Conservation (phyloP, 92 coral and sea anemone genomes). For the Anthopleura xanthogrammica region DNA sequence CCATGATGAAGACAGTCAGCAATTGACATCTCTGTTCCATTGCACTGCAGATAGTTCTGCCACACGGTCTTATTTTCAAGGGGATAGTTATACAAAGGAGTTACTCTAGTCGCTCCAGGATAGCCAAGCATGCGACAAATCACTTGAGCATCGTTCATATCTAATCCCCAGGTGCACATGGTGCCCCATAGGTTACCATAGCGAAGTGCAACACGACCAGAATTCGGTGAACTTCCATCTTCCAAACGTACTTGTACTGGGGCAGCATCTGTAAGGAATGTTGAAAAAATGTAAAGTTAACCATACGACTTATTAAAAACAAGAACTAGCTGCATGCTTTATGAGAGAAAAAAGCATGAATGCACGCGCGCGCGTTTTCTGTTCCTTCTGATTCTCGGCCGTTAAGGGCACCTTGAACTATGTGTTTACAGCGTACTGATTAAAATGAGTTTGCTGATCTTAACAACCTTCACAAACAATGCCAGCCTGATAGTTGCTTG, state of each 20-base stretch:
- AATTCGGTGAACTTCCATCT: not conserved
- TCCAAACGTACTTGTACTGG: constrained; percentile 5
- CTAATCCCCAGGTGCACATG: not conserved
- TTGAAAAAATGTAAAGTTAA: too few species aligned
- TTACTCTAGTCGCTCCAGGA: not conserved
- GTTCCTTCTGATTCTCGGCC: too few species aligned
- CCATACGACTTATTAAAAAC: too few species aligned
- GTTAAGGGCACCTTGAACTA: too few species aligned
- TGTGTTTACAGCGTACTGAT: too few species aligned
- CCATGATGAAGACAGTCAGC: not conserved
- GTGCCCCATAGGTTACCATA: constrained; percentile 1
- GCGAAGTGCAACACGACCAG: constrained; percentile 3
- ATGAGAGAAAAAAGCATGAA: too few species aligned
- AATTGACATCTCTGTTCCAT: constrained; percentile 1
- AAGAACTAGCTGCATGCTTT: too few species aligned
- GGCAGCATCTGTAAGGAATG: too few species aligned
- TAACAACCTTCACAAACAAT: constrained; percentile 21
- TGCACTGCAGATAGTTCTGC: not conserved
- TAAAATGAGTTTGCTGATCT: too few species aligned
- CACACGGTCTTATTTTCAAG: not conserved
- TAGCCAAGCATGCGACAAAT: constrained; percentile 18
- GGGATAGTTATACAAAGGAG: too few species aligned
- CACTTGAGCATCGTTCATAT: not conserved
- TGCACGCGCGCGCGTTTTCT: too few species aligned
- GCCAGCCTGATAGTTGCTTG: not conserved